Evolutionary conservation across 2,888 invertebrate species (phyloP), one percentile per base, ranked within the genome.

Genomic region (Quadriops clusia): DNA sequence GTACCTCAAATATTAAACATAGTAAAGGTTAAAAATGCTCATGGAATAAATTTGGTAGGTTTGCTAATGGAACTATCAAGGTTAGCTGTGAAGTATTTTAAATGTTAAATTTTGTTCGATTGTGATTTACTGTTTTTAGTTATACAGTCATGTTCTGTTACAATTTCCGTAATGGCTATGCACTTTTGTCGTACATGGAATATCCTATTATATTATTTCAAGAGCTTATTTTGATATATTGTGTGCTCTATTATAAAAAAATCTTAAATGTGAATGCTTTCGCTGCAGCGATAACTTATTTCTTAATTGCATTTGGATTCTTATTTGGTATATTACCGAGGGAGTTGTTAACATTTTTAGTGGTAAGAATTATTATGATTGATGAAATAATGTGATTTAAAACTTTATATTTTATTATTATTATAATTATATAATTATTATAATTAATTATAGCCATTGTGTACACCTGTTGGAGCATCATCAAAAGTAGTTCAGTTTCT

Each of bases 91-190:
- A 31, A 18, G 5, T 25, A 25, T 34, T 27, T 22, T 30, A 18
- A 13, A 15, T 10, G 13, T 26, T 26, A 28, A 17, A 21, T 27
- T 23, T 38, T 23, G 10, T 21, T 28, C 10, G 17, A 26, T 8
- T n/a, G 17, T 3, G 11, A 12, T 3, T n/a, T 34, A 37, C 46
- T 45, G 46, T 50, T 67, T 76, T 46, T 63, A 86, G 86, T 46
- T 86, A 83, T 47, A 74, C 84, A 2, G 74, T 84, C 39, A 81
- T 78, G 69, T 72, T 80, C 32, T 72, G 82, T 14, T 89, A 89
- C 59, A 87, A 86, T 56, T 82, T 68, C 44, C 70, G 72, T 16
- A 82, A 78, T 52, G 67, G 67, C 7, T 86, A 87, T 54, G 70
- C 77, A 7, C 43, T 82, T 6, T 61, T 84, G 41, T 80, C 84